Base-by-base conservation (phyloP, 2,888 invertebrate species). In the Baronia brevicornis region DNA sequence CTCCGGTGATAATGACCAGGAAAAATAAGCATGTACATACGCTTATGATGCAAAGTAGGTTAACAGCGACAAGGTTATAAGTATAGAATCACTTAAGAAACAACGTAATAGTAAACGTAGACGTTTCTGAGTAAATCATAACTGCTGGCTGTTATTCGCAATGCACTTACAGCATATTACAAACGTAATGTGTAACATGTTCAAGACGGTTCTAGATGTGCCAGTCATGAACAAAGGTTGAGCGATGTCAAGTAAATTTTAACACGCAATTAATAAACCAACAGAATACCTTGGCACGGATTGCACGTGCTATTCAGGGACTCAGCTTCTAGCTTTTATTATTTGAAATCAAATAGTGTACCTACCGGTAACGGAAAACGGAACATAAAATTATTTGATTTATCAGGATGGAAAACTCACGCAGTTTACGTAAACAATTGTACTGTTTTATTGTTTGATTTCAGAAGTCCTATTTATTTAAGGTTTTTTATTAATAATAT, bases 241-340 rank as follows among this genome's bases (percentile, higher is more conserved):
- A 69, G 62, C 60, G 71, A 67, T 68, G 78, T 78, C 78, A 73
- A 74, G 77, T 77, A 70, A 79, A 78, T 70, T 79, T 78, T 75
- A 75, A 73, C 78, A 78, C 77, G 78, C 75, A 78, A 80, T 80
- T 78, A 74, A 71, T 68, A 69, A 63, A 58, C 60, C 60, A 60
- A 39, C 59, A 60, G 10, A 68, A 68, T 60, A 67, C 75, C 77
- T 80, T 79, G 79, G 74, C 79, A 75, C 69, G 64, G 60, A 77
- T 78, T 57, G 58, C 53, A 54, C 53, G 50, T 53, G 46, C 54
- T 54, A 59, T 54, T 66, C 67, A 68, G 67, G 70, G 71, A 70
- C 67, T 42, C 20, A 5, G 8, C 17, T 6, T 27, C 21, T 21
- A 28, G 34, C 31, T 33, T 17, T 18, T 28, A n/a, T n/a, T n/a